A percentile compares a stretch with the other conserved stretches of the same genome.
These are phyloP conservation scores for Cantharis rustica DNA, from an alignment of 2,888 invertebrate genomes.

Conservation along the genomic window DNA sequence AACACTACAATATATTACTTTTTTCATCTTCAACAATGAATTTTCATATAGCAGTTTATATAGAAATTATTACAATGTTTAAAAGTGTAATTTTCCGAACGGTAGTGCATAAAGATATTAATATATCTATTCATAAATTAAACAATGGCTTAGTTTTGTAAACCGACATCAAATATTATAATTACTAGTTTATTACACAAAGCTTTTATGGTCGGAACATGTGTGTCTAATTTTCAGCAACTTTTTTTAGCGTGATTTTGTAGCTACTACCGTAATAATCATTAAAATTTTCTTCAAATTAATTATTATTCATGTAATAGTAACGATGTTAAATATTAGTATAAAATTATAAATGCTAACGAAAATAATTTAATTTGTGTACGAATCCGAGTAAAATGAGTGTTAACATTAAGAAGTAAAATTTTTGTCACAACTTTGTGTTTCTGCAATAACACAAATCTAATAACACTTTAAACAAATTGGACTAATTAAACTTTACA, in stretches of 20 bases:
- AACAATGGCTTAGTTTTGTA: too few species aligned
- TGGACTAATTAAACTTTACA: slow-evolving; percentile 21
- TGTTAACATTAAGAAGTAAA: neutral
- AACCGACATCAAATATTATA: too few species aligned
- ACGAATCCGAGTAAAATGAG: neutral
- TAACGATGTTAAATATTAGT: neutral
- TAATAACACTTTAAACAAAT: slow-evolving; percentile 19
- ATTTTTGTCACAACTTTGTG: slow-evolving; percentile 7
- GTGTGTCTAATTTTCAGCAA: too few species aligned
- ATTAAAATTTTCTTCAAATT: neutral
- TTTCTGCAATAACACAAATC: slow-evolving; percentile 8
- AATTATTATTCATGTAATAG: neutral
- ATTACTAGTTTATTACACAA: too few species aligned
- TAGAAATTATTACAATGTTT: too few species aligned
- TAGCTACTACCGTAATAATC: neutral
- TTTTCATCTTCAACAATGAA: too few species aligned
- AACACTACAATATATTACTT: too few species aligned
- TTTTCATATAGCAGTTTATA: too few species aligned
- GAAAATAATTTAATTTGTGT: neutral
- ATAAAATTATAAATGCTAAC: neutral
- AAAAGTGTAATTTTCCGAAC: too few species aligned
- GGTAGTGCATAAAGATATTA: too few species aligned
- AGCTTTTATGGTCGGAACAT: too few species aligned
- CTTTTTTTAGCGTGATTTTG: neutral
- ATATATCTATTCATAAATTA: too few species aligned